Evolutionary conservation across 2,888 invertebrate species (phyloP).

Genomic region (Ceraclea dissimilis): DNA sequence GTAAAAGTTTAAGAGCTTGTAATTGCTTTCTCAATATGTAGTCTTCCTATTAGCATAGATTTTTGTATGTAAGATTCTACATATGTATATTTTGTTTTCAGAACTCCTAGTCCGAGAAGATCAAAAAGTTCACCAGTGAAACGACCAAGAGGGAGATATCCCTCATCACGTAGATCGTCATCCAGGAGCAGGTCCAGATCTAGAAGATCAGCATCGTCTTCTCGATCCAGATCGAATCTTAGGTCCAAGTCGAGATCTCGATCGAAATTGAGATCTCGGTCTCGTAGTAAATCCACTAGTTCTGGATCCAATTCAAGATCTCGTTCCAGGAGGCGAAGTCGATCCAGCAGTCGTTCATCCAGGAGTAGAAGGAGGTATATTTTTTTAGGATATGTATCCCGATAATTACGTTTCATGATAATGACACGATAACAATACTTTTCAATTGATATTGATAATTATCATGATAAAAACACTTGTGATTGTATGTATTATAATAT

Average conservation of each 20-base stretch:
- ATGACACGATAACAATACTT: too few relatives aligned
- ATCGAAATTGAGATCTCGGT: conserved; percentile 31
- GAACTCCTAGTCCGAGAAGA: conserved; percentile 31
- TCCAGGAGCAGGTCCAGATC: conserved; percentile 9
- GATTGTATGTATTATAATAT: background rate
- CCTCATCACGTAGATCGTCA: background rate
- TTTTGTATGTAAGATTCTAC: too few relatives aligned
- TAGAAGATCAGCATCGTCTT: too few relatives aligned
- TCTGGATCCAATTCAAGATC: conserved; percentile 32
- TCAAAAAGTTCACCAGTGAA: conserved; percentile 21
- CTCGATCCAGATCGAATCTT: conserved; percentile 16
- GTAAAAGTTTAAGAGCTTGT: background rate
- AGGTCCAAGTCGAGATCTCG: conserved; percentile 24
- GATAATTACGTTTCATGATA: too few relatives aligned
- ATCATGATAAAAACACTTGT: background rate
- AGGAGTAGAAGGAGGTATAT: conserved; percentile 30
- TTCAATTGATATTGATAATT: too few relatives aligned
- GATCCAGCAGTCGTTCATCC: conserved; percentile 29
- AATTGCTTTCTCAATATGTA: too few relatives aligned
- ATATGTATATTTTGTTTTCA: conserved; percentile 26
- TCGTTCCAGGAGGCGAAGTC: conserved; percentile 26
- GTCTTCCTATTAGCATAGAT: too few relatives aligned
- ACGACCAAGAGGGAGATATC: conserved; percentile 3
- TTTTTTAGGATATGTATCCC: too few relatives aligned
- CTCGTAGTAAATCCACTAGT: conserved; percentile 28